Evolutionary conservation across 2,888 invertebrate genomes (phyloP), one percentile per base, ranked within the genome.

Genomic region (Megalurothrips usitatus): DNA sequence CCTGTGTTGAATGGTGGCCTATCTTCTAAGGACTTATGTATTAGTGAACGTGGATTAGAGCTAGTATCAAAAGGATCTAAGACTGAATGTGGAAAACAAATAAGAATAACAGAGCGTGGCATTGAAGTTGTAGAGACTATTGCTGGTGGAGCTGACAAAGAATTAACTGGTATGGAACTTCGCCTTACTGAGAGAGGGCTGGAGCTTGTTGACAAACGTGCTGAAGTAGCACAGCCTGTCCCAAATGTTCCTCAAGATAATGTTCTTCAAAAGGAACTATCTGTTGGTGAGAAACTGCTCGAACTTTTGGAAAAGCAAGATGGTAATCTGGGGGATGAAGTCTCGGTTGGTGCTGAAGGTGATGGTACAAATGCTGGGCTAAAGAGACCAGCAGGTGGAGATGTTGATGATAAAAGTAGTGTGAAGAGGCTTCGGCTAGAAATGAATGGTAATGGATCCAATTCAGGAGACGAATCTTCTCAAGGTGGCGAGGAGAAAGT

Each of bases 1-100:
- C 87, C 88, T 3, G 87, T 91, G 78, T 85, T 91, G 84, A 92
- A 92, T 85, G 92, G 92, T 8, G 88, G 85, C 84, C 85, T 90
- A 75, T 75, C 68, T 75, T 75, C 23, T 8, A 75, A 75, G 26
- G 68, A 75, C 23, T 26, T 75, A 82, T 88, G 90, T 80, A 89
- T 91, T 82, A 90, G 90, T 82, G 91, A 91, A 78, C 90, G 89
- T 84, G 90, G 90, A 75, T 26, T 75, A 26, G 68, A 75, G 26
- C 23, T 75, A 26, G 26, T 75, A 23, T 75, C 68, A 10, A 75
- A 75, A 75, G 68, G 68, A 26, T 12, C 68, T 12, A 75, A 75
- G 68, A 26, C 68, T 26, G 68, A 75, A 9, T 75, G 23, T 23
- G 68, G 68, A 26, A 75, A 75, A 26, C 68, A 75, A 26, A 75